Evolutionary conservation across 2,113 vertebrate species (phyloP).

Genomic region (Hippoglossus stenolepis): DNA sequence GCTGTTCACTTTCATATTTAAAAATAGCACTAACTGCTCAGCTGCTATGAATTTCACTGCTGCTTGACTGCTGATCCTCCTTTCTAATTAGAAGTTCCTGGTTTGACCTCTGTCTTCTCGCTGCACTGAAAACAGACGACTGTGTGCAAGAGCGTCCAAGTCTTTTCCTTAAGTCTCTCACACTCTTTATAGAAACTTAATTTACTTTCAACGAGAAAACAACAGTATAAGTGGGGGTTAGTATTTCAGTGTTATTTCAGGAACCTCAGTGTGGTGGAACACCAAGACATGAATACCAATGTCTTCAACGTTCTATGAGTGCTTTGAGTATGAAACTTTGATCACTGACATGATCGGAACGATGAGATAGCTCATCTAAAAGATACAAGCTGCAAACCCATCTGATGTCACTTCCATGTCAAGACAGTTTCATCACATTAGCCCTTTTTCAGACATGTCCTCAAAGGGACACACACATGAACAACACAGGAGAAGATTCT

Average conservation of each 20-base stretch:
- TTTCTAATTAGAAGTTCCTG: not conserved
- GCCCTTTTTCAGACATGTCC: too few species aligned
- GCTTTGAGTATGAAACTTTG: too few species aligned
- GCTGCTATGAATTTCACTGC: not conserved
- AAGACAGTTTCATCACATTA: too few species aligned
- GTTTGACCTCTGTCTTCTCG: not conserved
- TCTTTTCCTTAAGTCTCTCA: not conserved
- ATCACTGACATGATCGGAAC: too few species aligned
- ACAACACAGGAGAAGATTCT: too few species aligned
- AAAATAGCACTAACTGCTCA: not conserved
- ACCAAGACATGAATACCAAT: too few species aligned
- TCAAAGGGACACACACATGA: too few species aligned
- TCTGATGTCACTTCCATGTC: too few species aligned
- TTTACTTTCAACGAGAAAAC: not conserved
- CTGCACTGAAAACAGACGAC: not conserved
- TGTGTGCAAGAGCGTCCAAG: not conserved
- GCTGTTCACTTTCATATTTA: not conserved
- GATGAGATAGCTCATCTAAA: too few species aligned
- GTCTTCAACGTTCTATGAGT: not conserved
- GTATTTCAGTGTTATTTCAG: not conserved
- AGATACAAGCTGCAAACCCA: too few species aligned
- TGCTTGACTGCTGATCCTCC: not conserved
- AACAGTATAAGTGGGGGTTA: not conserved
- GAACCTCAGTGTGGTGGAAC: too few species aligned
- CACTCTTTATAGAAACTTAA: not conserved